Base-by-base conservation (phyloP, 2,888 invertebrate genomes). In the Hirudinaria manillensis region DNA sequence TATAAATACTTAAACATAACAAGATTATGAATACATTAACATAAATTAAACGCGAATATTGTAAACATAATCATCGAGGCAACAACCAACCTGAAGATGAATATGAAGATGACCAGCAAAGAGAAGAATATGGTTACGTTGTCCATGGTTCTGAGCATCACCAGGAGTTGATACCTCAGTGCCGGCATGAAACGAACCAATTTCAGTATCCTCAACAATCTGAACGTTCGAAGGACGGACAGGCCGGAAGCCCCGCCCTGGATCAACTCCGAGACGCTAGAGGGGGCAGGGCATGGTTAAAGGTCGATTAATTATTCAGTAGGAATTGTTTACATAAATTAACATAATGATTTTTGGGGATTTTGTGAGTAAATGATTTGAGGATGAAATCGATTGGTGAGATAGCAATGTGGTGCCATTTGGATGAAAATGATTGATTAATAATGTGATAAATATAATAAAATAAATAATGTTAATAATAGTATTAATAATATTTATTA, bases 81-180 rank as follows among this genome's bases (percentile, higher is more conserved):
- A 61, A 16, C 19, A 1, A 61, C 51, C 16, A 4, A 99, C 99
- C 99, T 99, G 91, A 99, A 99, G 87, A 99, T 99, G 88, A 99
- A 99, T 86, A 99, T 99, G 88, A 99, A 99, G 78, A 99, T 90
- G 81, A 99, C 93, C 82, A 99, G 91, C 77, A 99, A 90, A 75
- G 97, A 96, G 88, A 99, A 99, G 89, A 99, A 99, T 81, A 99
- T 93, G 76, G 99, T 99, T 77, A 99, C 99, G 87, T 99, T 99
- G 88, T 99, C 99, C 96, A 99, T 99, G 67, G 99, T 99, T 80
- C 96, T 89, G 77, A 99, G 88, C 99, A 99, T 99, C 80, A 99
- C 98, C 85, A 99, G 93, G 75, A 99, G 89, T 86, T 99, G 99
- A 72, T 98, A 89, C 75, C 97, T 89, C 79, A 99, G 89, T 84